Conservation (phyloP, 1,140 invertebrate genomes). For the Neodiprion lecontei region DNA sequence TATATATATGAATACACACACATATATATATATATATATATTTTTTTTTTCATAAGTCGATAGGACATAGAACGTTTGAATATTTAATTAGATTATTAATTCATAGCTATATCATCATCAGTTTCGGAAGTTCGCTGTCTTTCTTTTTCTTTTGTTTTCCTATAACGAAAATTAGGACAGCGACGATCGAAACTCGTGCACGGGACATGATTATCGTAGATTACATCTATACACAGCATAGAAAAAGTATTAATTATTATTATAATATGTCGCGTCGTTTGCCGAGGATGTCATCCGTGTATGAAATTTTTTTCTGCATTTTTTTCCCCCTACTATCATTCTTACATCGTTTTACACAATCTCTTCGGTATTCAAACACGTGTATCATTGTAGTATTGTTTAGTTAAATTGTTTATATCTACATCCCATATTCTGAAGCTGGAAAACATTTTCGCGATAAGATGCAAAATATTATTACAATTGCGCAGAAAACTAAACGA, state of each 20-base stretch:
- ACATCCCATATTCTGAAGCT: background rate
- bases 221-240: background rate
- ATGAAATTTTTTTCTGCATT: no score
- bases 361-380: no score
- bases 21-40: background rate
- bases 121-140: background rate
- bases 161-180: background rate
- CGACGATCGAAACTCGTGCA: background rate
- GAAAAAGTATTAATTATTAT: constrained; percentile 3
- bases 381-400: no score
- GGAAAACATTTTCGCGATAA: background rate
- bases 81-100: background rate
- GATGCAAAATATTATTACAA: no score
- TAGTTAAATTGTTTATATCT: background rate
- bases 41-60: background rate
- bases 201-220: background rate
- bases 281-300: background rate
- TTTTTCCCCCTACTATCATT: background rate
- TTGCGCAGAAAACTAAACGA: no score
- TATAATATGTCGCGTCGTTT: background rate
- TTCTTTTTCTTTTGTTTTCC: background rate
- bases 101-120: background rate
- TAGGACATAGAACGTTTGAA: background rate
- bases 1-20: background rate
- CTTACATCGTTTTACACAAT: background rate